Evolutionary conservation across 2,797 vertebrate species (phyloP).

Genomic region (Loriculus beryllinus): DNA sequence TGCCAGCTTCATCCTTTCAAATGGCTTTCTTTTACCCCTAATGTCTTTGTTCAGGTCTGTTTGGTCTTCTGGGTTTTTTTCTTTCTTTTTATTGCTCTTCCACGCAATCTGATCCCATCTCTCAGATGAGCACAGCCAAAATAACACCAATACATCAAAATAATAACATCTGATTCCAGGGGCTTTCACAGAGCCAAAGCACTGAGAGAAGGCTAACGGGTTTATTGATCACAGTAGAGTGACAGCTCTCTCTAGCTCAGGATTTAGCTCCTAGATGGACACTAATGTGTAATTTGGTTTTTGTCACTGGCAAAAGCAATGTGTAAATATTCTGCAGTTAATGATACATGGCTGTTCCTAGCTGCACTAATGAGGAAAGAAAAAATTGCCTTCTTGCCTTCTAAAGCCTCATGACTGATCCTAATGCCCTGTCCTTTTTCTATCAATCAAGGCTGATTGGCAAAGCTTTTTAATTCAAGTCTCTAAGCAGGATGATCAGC

Average conservation of each 20-base stretch:
- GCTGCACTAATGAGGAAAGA: not conserved
- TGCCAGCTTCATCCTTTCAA: not conserved
- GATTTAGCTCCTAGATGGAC: not conserved
- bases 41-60: not conserved
- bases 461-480: constrained; percentile 70
- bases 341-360: not conserved
- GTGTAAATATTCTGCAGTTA: not conserved
- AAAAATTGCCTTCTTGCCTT: not conserved
- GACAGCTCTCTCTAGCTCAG: not conserved
- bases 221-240: not conserved
- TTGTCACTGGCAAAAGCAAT: not conserved
- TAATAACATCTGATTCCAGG: not conserved
- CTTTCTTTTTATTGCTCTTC: not conserved
- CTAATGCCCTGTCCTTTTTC: constrained; percentile 42
- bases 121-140: not conserved
- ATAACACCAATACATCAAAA: constrained; percentile 4
- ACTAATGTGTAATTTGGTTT: not conserved
- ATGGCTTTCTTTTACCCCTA: not conserved
- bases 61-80: not conserved
- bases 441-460: constrained; percentile 38
- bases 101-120: not conserved
- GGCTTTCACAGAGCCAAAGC: not conserved
- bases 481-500: constrained; percentile 60
- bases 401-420: not conserved
- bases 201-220: fast-evolving